Conservation (phyloP, 92 coral and sea anemone genomes). For the Epizoanthus scotinus region DNA sequence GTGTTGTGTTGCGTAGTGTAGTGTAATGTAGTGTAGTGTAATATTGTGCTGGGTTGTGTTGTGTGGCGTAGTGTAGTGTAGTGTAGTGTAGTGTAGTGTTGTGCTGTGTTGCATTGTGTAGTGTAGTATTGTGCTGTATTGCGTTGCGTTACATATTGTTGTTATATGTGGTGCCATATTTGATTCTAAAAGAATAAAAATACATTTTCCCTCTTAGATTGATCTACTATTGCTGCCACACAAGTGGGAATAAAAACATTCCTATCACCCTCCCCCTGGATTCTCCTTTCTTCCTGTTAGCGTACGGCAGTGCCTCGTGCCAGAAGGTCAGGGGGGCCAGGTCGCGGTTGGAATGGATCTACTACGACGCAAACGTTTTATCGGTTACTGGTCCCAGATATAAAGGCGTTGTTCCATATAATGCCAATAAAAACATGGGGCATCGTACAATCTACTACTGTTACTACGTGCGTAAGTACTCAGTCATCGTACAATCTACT, state of each 20-base stretch:
- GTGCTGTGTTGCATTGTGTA: neutral
- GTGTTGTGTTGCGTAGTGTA: too few relatives aligned
- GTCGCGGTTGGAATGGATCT: constrained; percentile 56
- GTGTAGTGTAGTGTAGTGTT: too few relatives aligned
- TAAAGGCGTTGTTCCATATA: constrained; percentile 60
- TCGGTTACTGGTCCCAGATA: constrained; percentile 43
- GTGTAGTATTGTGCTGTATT: too few relatives aligned
- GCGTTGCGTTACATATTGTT: too few relatives aligned
- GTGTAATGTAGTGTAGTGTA: too few relatives aligned
- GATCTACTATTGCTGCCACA: constrained; percentile 67
- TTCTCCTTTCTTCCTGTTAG: constrained; percentile 64
- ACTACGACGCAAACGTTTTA: constrained; percentile 61
- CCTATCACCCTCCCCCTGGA: constrained; percentile 58
- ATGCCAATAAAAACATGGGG: constrained; percentile 31
- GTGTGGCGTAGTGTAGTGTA: too few relatives aligned
- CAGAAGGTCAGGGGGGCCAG: constrained; percentile 64
- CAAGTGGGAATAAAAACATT: constrained; percentile 42
- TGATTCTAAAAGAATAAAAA: neutral
- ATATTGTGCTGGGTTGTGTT: too few relatives aligned
- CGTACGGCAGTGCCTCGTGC: constrained; percentile 51
- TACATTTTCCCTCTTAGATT: constrained; percentile 23
- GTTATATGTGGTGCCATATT: too few relatives aligned
- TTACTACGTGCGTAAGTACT: constrained; percentile 64
- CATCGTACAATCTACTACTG: constrained; percentile 62
- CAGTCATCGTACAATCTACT: constrained; percentile 46